Conservation (phyloP, 1,140 invertebrate genomes). For the Diuraphis noxia region DNA sequence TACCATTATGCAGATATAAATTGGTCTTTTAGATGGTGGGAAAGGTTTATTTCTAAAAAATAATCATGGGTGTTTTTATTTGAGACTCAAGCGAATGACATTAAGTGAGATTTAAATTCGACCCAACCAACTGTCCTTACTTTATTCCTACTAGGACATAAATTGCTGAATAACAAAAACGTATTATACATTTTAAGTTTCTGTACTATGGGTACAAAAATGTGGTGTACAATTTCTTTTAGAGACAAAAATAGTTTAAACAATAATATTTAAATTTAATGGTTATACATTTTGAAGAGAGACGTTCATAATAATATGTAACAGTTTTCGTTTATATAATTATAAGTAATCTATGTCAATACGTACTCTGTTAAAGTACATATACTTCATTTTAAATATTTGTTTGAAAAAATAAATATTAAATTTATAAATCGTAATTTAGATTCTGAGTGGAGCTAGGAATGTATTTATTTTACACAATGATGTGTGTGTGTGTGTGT, state of each 20-base stretch:
- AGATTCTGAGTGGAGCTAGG: too few relatives aligned
- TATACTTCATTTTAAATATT: neutral
- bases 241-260: neutral
- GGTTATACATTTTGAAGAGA: too few relatives aligned
- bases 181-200: neutral
- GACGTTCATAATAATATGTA: too few relatives aligned
- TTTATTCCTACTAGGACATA: neutral
- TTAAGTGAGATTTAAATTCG: neutral
- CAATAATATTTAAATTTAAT: neutral
- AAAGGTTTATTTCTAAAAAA: neutral
- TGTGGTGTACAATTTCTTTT: neutral
- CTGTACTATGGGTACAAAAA: neutral
- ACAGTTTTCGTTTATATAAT: neutral
- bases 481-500: too few relatives aligned
- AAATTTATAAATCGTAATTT: neutral
- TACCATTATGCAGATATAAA: neutral
- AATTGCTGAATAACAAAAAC: constrained; percentile 1
- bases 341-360: neutral
- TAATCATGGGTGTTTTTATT: constrained; percentile 3
- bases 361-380: neutral
- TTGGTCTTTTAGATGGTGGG: neutral
- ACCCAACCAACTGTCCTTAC: neutral
- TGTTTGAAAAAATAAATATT: neutral
- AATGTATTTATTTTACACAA: too few relatives aligned
- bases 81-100: neutral